phyloP scores from a whole-genome alignment of 2,888 invertebrate genomes.

The Leptinotarsa rubiginosa region DNA sequence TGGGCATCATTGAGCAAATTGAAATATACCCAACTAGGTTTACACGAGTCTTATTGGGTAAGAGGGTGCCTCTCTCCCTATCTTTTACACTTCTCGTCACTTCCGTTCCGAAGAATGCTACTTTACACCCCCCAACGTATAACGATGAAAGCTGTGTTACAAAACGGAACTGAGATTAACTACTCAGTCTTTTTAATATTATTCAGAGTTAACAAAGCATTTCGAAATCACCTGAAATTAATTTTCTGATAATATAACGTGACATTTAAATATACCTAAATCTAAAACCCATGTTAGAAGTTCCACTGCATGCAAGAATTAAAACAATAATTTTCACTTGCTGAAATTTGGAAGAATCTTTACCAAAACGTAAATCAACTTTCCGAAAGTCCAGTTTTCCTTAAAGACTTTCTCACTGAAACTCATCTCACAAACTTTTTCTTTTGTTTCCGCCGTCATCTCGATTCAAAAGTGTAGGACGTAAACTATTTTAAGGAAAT shows the following conservation, averaged over 20 bases:
- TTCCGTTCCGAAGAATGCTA: too few relatives aligned
- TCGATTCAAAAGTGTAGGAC: not conserved
- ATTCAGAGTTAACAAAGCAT: too few relatives aligned
- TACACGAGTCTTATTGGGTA: too few relatives aligned
- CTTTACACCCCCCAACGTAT: too few relatives aligned
- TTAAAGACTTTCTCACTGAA: conserved; percentile 5
- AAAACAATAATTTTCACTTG: not conserved
- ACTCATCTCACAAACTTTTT: conserved; percentile 7
- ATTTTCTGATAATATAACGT: not conserved
- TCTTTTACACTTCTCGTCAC: too few relatives aligned
- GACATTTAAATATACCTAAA: not conserved
- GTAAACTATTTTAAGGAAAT: conserved; percentile 1
- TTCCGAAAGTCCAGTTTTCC: conserved; percentile 11
- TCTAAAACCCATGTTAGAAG: not conserved
- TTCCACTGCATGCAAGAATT: not conserved
- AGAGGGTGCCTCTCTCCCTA: too few relatives aligned
- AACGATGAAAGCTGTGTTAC: too few relatives aligned
- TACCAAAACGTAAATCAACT: not conserved
- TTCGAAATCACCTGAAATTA: too few relatives aligned
- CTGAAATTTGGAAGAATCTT: conserved; percentile 1
- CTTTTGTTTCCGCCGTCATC: not conserved
- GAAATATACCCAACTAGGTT: too few relatives aligned
- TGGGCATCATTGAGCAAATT: too few relatives aligned
- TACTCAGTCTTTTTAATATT: too few relatives aligned
- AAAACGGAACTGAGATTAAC: too few relatives aligned